These are phyloP conservation scores for Neomonachus schauinslandi DNA, from an alignment of 2,113 vertebrate species.

Conservation along the genomic window DNA sequence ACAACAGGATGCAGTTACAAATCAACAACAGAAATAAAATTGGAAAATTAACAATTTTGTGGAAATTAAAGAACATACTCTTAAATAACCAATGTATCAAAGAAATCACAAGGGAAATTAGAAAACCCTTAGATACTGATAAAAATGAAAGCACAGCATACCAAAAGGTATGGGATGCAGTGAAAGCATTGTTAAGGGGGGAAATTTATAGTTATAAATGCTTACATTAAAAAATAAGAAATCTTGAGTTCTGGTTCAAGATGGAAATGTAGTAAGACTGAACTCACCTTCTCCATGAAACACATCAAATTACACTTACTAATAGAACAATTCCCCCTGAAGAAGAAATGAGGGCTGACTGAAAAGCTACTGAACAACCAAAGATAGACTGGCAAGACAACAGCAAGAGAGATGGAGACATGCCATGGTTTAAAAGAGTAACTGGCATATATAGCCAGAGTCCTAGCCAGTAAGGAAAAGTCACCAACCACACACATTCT, in stretches of 20 bases:
- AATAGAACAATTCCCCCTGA: background rate
- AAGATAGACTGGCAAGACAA: background rate
- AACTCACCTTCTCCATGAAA: background rate
- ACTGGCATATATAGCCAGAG: background rate
- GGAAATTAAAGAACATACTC: background rate
- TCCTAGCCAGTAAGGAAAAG: background rate
- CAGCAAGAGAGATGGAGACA: background rate
- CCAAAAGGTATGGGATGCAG: background rate
- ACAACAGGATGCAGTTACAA: background rate
- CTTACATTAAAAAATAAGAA: background rate
- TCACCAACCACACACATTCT: background rate
- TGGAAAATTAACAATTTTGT: background rate
- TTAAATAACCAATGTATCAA: background rate
- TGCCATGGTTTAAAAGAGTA: background rate
- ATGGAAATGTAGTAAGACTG: background rate
- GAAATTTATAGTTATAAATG: background rate
- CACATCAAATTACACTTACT: background rate
- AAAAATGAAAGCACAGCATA: background rate
- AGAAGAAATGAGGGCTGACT: background rate
- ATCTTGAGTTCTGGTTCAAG: background rate
- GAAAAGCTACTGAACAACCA: background rate
- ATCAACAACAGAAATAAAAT: background rate
- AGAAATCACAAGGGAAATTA: background rate
- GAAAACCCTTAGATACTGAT: background rate
- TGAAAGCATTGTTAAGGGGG: background rate